Base-by-base conservation (phyloP, 2,113 vertebrate genomes). In the Andinoacara biseriatus region DNA sequence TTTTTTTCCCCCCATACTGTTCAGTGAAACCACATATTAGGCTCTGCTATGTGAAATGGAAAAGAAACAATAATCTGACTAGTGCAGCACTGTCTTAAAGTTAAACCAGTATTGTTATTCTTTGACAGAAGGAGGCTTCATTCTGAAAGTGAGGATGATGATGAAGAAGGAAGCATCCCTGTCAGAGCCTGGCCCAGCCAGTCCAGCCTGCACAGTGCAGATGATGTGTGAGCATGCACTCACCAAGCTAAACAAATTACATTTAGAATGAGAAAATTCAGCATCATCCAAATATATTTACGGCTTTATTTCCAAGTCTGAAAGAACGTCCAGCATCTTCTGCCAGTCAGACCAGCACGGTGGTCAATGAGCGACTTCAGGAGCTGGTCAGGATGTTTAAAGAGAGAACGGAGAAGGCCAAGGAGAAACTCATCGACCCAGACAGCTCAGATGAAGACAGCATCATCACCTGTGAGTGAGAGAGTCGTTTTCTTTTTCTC, bases 341-440 rank as follows among this genome's bases (percentile, higher is more conserved):
- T 0, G 93, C 96, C 5, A 99, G 98, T 87, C 96, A 96, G 92
- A 96, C 94, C 90, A 98, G 97, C 0, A 33, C 94, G 0, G 2
- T 95, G 83, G 92, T 99, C 80, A 97, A 96, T 0, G 96, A 94
- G 52, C 96, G 98, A 4, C 96, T 99, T 0, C 98, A 98, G 94
- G 97, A 99, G 92, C 95, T 99, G 81, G 97, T 98, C 86, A 96
- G 95, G 86, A 97, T 99, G 81, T 99, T 99, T 69, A 98, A 94
- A 72, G 97, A 97, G 80, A 94, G 98, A 56, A 99, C 97, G 0
- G 97, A 99, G 92, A 97, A 95, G 75, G 97, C 97, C 78, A 99
- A 99, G 87, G 98, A 99, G 93, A 98, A 97, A 86, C 96, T 99
- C 18, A 95, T 96, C 0, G 98, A 99, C 81, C 97, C 96, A 0